Evolutionary conservation across 2,797 vertebrate species (phyloP).

Genomic region (Micropoecilia bifurca): DNA sequence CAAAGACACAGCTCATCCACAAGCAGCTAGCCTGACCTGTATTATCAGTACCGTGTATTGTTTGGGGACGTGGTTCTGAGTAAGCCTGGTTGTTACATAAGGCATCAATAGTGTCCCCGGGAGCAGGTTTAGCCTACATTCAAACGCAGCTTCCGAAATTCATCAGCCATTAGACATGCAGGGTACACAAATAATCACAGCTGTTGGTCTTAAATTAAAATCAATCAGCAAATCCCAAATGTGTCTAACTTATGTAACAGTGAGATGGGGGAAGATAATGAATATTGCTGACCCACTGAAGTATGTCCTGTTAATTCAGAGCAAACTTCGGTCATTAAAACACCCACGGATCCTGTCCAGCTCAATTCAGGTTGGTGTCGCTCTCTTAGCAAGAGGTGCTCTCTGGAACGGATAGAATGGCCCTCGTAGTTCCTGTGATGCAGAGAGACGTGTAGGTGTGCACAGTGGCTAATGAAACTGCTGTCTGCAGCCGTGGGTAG

Average conservation of each 20-base stretch:
- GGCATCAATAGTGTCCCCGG: slow-evolving; percentile 23
- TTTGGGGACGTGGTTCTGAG: slow-evolving; percentile 47
- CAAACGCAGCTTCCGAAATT: slow-evolving; percentile 33
- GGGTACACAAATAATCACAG: slow-evolving; percentile 25
- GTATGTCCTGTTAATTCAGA: slow-evolving; percentile 24
- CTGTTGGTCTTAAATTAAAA: slow-evolving; percentile 20
- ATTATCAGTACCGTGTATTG: slow-evolving; percentile 55
- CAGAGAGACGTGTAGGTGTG: slow-evolving; percentile 26
- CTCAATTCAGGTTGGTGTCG: not conserved
- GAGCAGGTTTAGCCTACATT: slow-evolving; percentile 55
- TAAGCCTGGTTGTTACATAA: slow-evolving; percentile 54
- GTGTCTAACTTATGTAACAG: slow-evolving; percentile 22
- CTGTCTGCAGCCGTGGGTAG: slow-evolving; percentile 7
- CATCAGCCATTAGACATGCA: slow-evolving; percentile 40
- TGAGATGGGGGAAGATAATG: slow-evolving; percentile 19
- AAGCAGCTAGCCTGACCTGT: slow-evolving; percentile 55
- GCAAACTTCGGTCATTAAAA: slow-evolving; percentile 57
- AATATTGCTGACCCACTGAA: slow-evolving; percentile 36
- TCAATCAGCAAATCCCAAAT: slow-evolving; percentile 48
- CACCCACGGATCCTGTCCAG: slow-evolving; percentile 49
- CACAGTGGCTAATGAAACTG: not conserved
- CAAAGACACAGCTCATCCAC: slow-evolving; percentile 62
- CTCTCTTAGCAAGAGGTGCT: slow-evolving; percentile 15
- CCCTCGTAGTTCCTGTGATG: slow-evolving; percentile 34
- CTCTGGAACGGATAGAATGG: slow-evolving; percentile 34